phyloP scores from a whole-genome alignment of 2,888 invertebrate species.

The Trypoxylon attenuatum region DNA sequence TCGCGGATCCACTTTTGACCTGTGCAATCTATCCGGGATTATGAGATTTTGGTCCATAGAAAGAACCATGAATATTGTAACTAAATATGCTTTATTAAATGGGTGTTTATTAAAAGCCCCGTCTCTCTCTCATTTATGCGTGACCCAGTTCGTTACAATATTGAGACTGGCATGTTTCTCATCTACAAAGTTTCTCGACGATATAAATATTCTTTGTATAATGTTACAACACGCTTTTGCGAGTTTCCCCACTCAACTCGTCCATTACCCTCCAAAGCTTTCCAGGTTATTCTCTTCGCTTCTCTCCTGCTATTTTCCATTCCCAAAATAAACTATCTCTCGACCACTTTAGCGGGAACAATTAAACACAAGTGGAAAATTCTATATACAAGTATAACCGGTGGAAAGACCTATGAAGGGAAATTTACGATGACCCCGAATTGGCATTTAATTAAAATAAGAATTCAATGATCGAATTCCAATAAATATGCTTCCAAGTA shows the following conservation, averaged over 20 bases:
- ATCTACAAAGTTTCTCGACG: too few relatives aligned
- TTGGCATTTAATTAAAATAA: too few relatives aligned
- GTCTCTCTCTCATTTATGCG: conserved; percentile 32
- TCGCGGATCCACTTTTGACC: conserved; percentile 44
- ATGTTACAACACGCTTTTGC: too few relatives aligned
- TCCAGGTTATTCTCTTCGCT: too few relatives aligned
- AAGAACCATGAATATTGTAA: conserved; percentile 70
- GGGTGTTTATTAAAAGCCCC: conserved; percentile 72
- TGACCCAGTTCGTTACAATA: conserved; percentile 12
- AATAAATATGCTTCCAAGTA: not conserved
- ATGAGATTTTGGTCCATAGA: conserved; percentile 52
- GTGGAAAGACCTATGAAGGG: too few relatives aligned
- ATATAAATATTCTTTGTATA: not conserved
- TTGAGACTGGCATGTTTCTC: too few relatives aligned
- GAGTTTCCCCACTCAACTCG: not conserved
- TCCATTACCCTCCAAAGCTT: not conserved
- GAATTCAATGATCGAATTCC: not conserved
- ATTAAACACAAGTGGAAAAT: too few relatives aligned
- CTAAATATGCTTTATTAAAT: conserved; percentile 74
- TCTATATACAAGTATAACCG: too few relatives aligned
- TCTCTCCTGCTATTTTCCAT: too few relatives aligned
- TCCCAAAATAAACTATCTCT: too few relatives aligned
- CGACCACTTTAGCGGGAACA: too few relatives aligned
- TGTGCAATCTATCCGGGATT: conserved; percentile 47
- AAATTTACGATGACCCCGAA: too few relatives aligned